phyloP scores from a whole-genome alignment of 2,888 invertebrate species.

The Temnothorax rugatulus region DNA sequence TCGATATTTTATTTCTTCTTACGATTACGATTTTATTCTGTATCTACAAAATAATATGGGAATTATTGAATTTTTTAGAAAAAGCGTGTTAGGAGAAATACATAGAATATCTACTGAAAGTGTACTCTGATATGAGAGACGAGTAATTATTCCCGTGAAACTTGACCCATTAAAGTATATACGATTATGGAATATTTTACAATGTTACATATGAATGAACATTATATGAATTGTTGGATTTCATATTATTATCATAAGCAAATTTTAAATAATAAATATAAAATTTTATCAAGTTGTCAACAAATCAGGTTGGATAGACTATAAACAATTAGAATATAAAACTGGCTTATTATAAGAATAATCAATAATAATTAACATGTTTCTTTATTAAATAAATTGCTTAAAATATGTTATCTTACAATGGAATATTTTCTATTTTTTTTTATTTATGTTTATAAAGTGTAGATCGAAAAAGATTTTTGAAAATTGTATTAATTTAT shows the following conservation, averaged over 20 bases:
- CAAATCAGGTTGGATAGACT: no score
- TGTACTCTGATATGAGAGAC: background rate
- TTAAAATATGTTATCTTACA: no score
- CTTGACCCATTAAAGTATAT: background rate
- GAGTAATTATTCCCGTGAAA: background rate
- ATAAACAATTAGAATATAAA: no score
- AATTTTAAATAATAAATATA: background rate
- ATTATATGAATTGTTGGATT: background rate
- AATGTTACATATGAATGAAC: background rate
- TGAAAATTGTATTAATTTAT: no score
- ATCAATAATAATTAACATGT: no score
- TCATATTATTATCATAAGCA: background rate
- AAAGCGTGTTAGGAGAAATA: background rate
- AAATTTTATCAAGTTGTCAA: no score
- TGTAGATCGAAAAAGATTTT: no score
- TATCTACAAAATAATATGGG: conserved; percentile 2
- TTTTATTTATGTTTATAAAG: no score
- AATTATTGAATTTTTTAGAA: conserved; percentile 11
- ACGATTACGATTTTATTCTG: background rate
- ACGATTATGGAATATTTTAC: no score
- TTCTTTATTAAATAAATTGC: no score
- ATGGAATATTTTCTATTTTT: no score
- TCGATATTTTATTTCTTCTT: conserved; percentile 31
- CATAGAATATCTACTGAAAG: background rate
- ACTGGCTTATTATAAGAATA: no score